These are phyloP conservation scores for Stegodyphus dumicola DNA, from an alignment of 1,140 invertebrate genomes.

Conservation along the genomic window DNA sequence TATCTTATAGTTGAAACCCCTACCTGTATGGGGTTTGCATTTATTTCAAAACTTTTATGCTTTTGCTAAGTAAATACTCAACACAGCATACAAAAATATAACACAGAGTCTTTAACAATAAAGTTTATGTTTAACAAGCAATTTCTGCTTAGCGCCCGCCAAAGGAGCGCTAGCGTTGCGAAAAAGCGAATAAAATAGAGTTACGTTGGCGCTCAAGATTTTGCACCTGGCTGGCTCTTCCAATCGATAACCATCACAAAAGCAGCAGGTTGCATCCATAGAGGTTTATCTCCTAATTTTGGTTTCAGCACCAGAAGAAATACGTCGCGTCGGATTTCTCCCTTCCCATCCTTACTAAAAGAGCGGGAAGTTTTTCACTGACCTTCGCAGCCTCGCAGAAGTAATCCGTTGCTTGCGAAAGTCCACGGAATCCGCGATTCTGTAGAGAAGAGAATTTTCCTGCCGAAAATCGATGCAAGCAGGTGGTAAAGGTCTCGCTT, in stretches of 20 bases:
- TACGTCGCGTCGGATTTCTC: background rate
- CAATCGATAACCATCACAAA: slow-evolving; percentile 27
- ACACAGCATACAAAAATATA: too few species aligned
- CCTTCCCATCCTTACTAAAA: too few species aligned
- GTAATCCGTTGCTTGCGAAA: too few species aligned
- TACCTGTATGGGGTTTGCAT: too few species aligned
- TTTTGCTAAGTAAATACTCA: too few species aligned
- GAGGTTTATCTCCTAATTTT: slow-evolving; percentile 28
- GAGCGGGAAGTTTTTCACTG: too few species aligned
- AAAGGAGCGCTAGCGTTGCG: background rate
- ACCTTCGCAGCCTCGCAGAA: background rate
- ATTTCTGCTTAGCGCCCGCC: too few species aligned
- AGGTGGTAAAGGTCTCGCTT: background rate
- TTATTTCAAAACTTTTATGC: too few species aligned
- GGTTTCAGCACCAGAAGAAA: background rate
- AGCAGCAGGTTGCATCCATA: slow-evolving; percentile 28
- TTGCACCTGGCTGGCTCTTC: slow-evolving; percentile 4
- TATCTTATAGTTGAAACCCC: too few species aligned
- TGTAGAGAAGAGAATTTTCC: background rate
- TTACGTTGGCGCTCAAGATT: background rate
- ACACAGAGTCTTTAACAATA: too few species aligned
- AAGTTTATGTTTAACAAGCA: too few species aligned
- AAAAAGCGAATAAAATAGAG: background rate
- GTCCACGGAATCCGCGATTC: too few species aligned
- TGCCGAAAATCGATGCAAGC: background rate